Evolutionary conservation across 2,797 vertebrate genomes (phyloP).

Genomic region (Graptemys geographica): DNA sequence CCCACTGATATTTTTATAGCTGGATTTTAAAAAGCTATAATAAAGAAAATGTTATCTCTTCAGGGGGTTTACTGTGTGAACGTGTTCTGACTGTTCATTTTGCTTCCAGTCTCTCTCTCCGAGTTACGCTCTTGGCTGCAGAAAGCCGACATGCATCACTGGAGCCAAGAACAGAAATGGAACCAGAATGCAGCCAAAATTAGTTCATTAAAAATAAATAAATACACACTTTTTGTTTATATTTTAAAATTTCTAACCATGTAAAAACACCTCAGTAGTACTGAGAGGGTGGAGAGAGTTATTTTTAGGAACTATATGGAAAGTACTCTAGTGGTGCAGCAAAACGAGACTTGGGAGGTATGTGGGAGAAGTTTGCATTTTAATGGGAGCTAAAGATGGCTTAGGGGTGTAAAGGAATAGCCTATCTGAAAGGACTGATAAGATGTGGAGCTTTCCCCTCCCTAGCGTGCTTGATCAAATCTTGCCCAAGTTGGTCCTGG

Average conservation of each 20-base stretch:
- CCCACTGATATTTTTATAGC: constrained; percentile 42
- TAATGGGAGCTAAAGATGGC: no score
- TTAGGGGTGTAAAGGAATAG: neutral
- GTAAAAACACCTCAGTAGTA: neutral
- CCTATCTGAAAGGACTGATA: neutral
- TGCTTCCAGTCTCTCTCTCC: constrained; percentile 45
- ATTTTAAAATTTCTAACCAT: neutral
- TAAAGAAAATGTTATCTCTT: constrained; percentile 70
- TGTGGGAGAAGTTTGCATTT: neutral
- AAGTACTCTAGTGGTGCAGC: neutral
- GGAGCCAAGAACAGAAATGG: neutral
- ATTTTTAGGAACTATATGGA: constrained; percentile 34
- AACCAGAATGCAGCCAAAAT: neutral
- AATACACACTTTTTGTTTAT: neutral
- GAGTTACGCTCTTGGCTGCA: neutral
- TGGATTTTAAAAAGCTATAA: constrained; percentile 68
- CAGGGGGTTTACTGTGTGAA: constrained; percentile 68
- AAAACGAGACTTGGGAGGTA: fast-evolving
- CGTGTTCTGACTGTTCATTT: constrained; percentile 56
- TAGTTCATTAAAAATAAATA: neutral
- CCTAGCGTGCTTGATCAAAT: fast-evolving
- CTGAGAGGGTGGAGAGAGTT: neutral
- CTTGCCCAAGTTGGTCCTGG: fast-evolving
- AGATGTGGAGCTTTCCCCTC: neutral
- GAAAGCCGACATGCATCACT: neutral